Percentiles rank a stretch among this genome's conserved stretches.
Evolutionary conservation across 2,113 vertebrate genomes (phyloP).

Genomic region (Myocastor coypus): DNA sequence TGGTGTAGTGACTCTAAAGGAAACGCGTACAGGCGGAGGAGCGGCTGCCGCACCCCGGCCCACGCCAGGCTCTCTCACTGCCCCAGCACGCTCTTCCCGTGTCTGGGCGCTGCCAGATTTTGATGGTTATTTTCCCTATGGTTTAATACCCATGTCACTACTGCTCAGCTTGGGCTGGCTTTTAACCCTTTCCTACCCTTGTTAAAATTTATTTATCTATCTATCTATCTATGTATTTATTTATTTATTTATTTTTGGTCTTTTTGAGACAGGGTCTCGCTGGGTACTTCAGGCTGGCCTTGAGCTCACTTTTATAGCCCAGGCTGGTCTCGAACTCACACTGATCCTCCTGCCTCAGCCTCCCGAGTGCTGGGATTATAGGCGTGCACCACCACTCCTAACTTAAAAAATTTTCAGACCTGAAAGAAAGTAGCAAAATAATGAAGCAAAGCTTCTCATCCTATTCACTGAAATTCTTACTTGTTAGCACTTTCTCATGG

Average conservation of each 20-base stretch:
- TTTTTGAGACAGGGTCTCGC: too few species aligned
- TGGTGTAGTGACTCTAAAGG: not conserved
- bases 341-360: too few species aligned
- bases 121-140: not conserved
- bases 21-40: not conserved
- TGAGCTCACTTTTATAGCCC: too few species aligned
- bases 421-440: not conserved
- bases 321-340: too few species aligned
- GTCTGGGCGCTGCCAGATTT: not conserved
- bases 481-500: not conserved
- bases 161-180: not conserved
- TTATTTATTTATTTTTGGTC: too few species aligned
- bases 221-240: too few species aligned
- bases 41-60: not conserved
- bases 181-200: not conserved
- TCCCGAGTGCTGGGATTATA: too few species aligned
- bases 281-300: too few species aligned
- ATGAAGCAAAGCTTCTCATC: not conserved
- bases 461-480: not conserved
- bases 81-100: not conserved
- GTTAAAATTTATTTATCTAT: too few species aligned
- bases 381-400: too few species aligned
- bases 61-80: not conserved
- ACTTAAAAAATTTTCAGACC: constrained; percentile 17
- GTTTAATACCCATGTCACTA: not conserved